Evolutionary conservation across 2,113 vertebrate species (phyloP).

Genomic region (Macrotis lagotis): DNA sequence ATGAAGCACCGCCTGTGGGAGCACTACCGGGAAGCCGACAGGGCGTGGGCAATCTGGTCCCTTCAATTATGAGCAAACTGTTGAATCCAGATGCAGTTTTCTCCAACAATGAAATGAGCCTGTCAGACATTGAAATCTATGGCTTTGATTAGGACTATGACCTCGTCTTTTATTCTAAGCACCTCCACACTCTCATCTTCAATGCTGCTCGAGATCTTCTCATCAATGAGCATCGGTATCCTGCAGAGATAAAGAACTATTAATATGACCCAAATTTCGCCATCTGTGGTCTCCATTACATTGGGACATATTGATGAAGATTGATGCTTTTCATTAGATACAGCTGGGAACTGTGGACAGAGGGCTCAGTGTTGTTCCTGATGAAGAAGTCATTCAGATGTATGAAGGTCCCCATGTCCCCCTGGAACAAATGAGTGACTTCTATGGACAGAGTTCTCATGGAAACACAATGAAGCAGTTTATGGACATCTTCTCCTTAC

Average conservation of each 20-base stretch:
- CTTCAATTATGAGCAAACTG: constrained; percentile 88
- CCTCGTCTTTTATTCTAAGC: constrained; percentile 95
- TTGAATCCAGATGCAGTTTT: constrained; percentile 96
- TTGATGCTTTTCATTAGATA: constrained; percentile 99
- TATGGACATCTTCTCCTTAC: constrained; percentile 99
- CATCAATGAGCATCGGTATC: constrained; percentile 96
- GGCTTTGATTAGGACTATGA: constrained; percentile 99
- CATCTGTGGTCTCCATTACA: constrained; percentile 97
- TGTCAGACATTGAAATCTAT: constrained; percentile 95
- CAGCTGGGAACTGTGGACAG: constrained; percentile 90
- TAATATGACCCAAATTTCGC: constrained; percentile 96
- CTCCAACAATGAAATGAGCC: constrained; percentile 98
- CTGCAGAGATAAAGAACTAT: constrained; percentile 91
- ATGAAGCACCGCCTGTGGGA: too few species aligned
- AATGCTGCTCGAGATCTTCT: constrained; percentile 96
- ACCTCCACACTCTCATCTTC: constrained; percentile 96
- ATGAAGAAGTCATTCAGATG: constrained; percentile 97
- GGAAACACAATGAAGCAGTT: constrained; percentile 98
- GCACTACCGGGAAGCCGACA: too few species aligned
- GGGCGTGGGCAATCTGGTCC: too few species aligned
- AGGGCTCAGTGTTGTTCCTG: constrained; percentile 40
- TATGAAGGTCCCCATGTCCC: constrained; percentile 97
- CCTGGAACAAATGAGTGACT: constrained; percentile 98
- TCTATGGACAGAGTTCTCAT: constrained; percentile 97
- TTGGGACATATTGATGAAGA: constrained; percentile 98